A percentile compares a stretch with the other conserved stretches of the same genome.
Conservation (phyloP, 2,888 invertebrate genomes). For the Synergus gifuensis region DNA sequence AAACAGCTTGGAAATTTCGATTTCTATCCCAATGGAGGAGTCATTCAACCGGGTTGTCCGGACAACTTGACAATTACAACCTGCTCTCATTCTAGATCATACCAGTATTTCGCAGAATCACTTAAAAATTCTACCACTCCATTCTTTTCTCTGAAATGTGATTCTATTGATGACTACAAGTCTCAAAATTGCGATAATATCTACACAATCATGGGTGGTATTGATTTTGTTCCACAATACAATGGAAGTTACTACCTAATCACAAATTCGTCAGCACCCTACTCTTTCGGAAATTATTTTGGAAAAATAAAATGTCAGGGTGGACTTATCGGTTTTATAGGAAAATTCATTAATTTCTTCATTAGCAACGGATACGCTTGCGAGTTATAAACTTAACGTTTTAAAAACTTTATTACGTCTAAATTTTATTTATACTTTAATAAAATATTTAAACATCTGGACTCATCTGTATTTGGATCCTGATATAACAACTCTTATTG, state of each 20-base stretch:
- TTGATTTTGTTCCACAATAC: background rate
- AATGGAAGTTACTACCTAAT: slow-evolving; percentile 8
- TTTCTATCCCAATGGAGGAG: slow-evolving; percentile 70
- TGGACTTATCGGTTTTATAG: background rate
- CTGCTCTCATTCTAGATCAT: slow-evolving; percentile 26
- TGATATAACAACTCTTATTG: slow-evolving; percentile 60
- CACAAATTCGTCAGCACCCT: background rate
- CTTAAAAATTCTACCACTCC: background rate
- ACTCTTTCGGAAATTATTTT: background rate
- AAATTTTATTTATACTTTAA: no score
- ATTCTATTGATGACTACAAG: background rate
- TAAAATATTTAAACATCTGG: no score
- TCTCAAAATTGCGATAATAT: background rate
- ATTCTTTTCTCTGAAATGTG: slow-evolving; percentile 1
- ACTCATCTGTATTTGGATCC: no score
- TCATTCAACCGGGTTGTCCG: slow-evolving; percentile 62
- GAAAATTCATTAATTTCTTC: background rate
- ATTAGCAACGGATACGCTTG: background rate
- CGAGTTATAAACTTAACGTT: no score
- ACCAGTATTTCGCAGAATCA: slow-evolving; percentile 24
- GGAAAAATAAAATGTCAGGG: background rate
- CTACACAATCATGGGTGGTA: background rate
- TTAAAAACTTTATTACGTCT: no score
- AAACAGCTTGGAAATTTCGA: slow-evolving; percentile 66
- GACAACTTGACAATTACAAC: background rate